These are phyloP conservation scores for Xenus cinereus DNA, from an alignment of 2,113 vertebrate genomes.

Conservation along the genomic window DNA sequence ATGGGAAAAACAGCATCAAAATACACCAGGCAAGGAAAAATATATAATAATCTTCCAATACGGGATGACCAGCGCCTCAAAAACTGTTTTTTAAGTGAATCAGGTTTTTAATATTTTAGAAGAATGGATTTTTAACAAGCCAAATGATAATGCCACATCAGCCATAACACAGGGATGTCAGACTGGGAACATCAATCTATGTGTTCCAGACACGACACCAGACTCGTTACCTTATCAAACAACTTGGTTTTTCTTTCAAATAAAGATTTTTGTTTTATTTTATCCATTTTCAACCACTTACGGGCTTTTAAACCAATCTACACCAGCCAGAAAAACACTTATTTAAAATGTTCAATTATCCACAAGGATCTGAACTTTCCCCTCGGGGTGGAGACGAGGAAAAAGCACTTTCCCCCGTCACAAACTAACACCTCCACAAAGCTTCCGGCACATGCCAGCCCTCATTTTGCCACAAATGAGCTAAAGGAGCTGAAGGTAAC, in stretches of 20 bases:
- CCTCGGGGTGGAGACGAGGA: rapidly evolving
- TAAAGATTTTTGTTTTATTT: not conserved
- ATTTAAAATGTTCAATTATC: not conserved
- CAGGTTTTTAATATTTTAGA: not conserved
- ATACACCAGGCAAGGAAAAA: not conserved
- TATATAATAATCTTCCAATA: not conserved
- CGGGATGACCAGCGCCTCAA: rapidly evolving
- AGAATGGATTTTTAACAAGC: not conserved
- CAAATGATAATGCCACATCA: no score
- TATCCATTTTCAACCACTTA: not conserved
- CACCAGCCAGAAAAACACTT: rapidly evolving
- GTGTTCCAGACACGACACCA: rapidly evolving
- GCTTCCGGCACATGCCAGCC: rapidly evolving
- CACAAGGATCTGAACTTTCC: not conserved
- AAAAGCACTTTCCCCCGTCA: not conserved
- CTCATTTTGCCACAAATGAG: not conserved
- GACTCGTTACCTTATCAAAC: rapidly evolving
- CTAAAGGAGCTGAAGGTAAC: not conserved
- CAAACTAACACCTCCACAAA: no score
- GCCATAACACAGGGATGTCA: no score
- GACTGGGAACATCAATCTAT: rapidly evolving
- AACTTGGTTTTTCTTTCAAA: not conserved
- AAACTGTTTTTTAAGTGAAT: not conserved
- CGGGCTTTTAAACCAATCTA: not conserved
- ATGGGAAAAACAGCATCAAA: not conserved